These are phyloP conservation scores for Pelecanoides urinatrix DNA, from an alignment of 2,113 vertebrate genomes.

Conservation along the genomic window DNA sequence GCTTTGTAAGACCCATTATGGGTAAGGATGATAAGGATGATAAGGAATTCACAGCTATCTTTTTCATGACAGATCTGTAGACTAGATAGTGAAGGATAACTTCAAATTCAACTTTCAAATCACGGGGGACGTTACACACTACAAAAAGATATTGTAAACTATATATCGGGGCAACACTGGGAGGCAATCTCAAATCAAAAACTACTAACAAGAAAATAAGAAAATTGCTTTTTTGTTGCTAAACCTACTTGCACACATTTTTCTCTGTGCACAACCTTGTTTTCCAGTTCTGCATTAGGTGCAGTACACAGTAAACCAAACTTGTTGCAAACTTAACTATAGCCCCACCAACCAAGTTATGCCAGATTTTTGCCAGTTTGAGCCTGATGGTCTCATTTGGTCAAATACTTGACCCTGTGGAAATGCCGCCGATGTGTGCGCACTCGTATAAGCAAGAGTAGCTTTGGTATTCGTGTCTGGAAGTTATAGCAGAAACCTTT, in stretches of 20 bases:
- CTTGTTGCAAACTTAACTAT: not conserved
- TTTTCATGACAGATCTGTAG: not conserved
- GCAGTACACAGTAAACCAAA: not conserved
- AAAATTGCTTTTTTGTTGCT: not conserved
- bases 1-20: not conserved
- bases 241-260: not conserved
- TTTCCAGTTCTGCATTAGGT: not conserved
- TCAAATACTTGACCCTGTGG: not conserved
- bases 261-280: not conserved
- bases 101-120: not conserved
- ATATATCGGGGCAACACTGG: rapidly evolving
- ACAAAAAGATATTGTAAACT: not conserved
- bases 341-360: rapidly evolving
- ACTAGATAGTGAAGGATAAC: not conserved
- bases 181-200: not conserved
- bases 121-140: not conserved
- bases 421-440: rapidly evolving
- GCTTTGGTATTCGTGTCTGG: not conserved
- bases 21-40: not conserved
- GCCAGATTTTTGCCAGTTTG: not conserved
- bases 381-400: not conserved
- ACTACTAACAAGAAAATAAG: not conserved
- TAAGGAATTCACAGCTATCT: not conserved
- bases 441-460: not conserved
- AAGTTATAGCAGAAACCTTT: not conserved